These are phyloP conservation scores for Taenaris catops DNA, from an alignment of 2,888 invertebrate genomes.

Conservation along the genomic window DNA sequence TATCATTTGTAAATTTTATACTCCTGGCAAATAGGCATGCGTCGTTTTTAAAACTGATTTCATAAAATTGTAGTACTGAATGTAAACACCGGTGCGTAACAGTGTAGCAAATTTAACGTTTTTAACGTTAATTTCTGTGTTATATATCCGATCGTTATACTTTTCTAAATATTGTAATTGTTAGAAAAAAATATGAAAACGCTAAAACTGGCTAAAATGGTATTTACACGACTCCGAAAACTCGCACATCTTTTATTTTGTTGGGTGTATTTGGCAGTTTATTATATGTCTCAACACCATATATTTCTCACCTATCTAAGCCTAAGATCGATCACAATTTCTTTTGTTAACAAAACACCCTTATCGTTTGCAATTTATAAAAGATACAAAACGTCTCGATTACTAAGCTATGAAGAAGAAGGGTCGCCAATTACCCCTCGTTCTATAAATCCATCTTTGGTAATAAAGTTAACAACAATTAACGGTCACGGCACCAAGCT, in stretches of 20 bases:
- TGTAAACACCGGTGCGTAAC: constrained; percentile 9
- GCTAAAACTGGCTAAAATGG: constrained; percentile 24
- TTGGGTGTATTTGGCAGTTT: constrained; percentile 32
- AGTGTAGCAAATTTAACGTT: constrained; percentile 11
- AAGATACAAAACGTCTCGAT: constrained; percentile 72
- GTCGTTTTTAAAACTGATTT: constrained; percentile 27
- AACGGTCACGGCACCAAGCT: constrained; percentile 53
- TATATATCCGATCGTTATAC: constrained; percentile 4
- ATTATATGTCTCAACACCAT: constrained; percentile 27
- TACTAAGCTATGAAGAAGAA: constrained; percentile 65
- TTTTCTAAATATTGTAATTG: constrained; percentile 9
- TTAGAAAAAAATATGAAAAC: constrained; percentile 12
- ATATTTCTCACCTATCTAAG: constrained; percentile 54
- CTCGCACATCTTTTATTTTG: constrained; percentile 25
- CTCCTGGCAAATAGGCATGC: constrained; percentile 33
- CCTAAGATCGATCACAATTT: constrained; percentile 71
- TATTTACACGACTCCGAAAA: constrained; percentile 37
- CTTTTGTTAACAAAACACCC: constrained; percentile 61
- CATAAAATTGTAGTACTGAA: constrained; percentile 21
- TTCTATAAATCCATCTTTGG: constrained; percentile 70
- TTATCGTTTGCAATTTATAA: constrained; percentile 65
- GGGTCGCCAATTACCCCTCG: constrained; percentile 49
- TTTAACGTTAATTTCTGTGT: no score
- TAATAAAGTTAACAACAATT: constrained; percentile 69
- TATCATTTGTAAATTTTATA: constrained; percentile 43